Base-by-base conservation (phyloP, 2,113 vertebrate species). In the Crotalus tigris region DNA sequence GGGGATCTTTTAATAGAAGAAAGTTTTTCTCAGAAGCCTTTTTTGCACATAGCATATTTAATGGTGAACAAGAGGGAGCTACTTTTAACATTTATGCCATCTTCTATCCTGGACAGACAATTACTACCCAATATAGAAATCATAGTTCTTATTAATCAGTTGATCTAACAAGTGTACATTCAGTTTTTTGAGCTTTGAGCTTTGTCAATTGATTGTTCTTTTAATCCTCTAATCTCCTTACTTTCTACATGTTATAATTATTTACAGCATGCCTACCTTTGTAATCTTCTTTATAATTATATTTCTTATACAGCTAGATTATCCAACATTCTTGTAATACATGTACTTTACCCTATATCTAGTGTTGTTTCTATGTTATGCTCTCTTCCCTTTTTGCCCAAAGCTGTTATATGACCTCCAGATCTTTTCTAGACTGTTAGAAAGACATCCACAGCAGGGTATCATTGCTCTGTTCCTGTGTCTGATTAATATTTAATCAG, bases 401-500 rank as follows among this genome's bases (percentile, higher is more conserved):
- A 98, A 98, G 96, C 98, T 98, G 97, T 98, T 98, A 98, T 94
- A 86, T 97, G 98, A 98, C 98, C 98, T 98, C 97, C 98, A 98
- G 97, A 98, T 98, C 98, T 98, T 97, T 98, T 98, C 96, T 91
- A 96, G 98, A 97, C 98, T 97, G 98, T 98, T 98, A 98, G 98
- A 97, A 86, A 98, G 98, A 98, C 98, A 98, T 98, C 97, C 97
- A 98, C 98, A 97, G 97, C 97, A 98, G 98, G 98, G 98, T 98
- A 97, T 98, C 97, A 97, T 98, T 97, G 95, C 98, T 98, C 97
- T 98, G 97, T 98, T 99, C 98, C 98, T 99, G 98, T 98, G 98
- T 98, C 98, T 98, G 98, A 98, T 99, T 98, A 99, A 99, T 99
- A 98, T 99, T 99, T 99, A 98, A 99, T 98, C 98, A 99, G 97